phyloP scores from a whole-genome alignment of 2,888 invertebrate species.

The Biston betularia region DNA sequence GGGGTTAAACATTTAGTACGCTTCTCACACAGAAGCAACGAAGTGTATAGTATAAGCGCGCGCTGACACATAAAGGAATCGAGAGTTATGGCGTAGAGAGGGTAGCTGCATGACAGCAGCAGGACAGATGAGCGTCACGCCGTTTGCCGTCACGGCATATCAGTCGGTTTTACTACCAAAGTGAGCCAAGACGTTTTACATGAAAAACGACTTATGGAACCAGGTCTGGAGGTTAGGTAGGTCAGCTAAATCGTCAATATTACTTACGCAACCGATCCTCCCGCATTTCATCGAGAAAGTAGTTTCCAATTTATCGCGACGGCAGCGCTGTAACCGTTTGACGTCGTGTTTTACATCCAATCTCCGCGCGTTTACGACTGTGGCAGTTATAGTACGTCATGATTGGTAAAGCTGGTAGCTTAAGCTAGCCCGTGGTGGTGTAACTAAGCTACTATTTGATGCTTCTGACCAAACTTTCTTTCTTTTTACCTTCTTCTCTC shows the following conservation, averaged over 20 bases:
- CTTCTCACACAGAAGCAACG: no score
- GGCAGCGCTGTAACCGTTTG: conserved; percentile 27
- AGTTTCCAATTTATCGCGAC: conserved; percentile 26
- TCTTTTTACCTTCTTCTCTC: no score
- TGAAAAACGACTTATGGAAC: no score
- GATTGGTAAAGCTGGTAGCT: conserved; percentile 24
- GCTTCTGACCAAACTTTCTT: no score
- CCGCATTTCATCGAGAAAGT: conserved; percentile 5
- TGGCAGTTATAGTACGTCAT: conserved; percentile 28
- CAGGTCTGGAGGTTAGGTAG: neutral
- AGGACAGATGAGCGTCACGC: no score
- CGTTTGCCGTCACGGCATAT: no score
- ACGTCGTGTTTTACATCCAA: conserved; percentile 41
- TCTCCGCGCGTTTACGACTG: conserved; percentile 36
- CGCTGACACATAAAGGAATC: no score
- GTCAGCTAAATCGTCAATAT: neutral
- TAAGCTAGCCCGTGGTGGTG: neutral
- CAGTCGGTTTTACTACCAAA: no score
- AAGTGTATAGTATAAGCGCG: no score
- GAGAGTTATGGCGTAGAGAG: neutral
- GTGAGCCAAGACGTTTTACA: no score
- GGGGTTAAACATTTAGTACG: no score
- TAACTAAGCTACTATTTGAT: neutral
- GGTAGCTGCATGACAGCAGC: no score
- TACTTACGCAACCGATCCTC: neutral